Base-by-base conservation (phyloP, 2,888 invertebrate species). In the Tinea trinotella region DNA sequence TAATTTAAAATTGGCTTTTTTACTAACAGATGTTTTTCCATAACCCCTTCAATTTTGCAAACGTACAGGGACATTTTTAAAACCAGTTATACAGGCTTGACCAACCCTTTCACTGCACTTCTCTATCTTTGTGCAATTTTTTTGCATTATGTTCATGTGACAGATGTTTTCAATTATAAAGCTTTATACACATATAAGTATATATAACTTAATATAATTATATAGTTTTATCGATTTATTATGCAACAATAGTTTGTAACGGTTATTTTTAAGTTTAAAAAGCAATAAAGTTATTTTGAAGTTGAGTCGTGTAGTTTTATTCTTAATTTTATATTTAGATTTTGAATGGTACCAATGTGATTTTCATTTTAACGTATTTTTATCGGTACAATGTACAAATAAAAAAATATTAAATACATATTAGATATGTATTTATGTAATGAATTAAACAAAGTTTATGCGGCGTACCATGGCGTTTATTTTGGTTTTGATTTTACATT, bases 141-240 rank as follows among this genome's bases (percentile, higher is more conserved):
- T 68, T 62, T 74, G 70, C 71, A 70, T 71, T 77, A 74, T 76
- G 59, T 15, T 15, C 46, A 64, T 62, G 64, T 60, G 64, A 72
- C 82, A 81, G 81, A 79, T 82, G 82, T 73, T 63, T 64, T 62
- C 62, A 60, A 59, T 48, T 48, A 18, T 48, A 48, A 48, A 13
- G 15, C 40, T 40, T 40, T 40, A 40, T n/a, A 35, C 10, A 12
- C 10, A 10, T 36, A 36, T 36, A 36, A 6, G 40, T 36, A 36
- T 36, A 15, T 36, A 36, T 44, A 44, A 3, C 7, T 44, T 44
- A 2, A 18, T 15, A 44, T 20, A 48, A 20, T 15, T 18, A 48
- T 15, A 40, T 30, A 30, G 3, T 13, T 13, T 40, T 40, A 40
- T 15, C n/a, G n/a, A 40, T 40, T 40, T 35, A 35, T 35, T 35